These are phyloP conservation scores for Drosophila punjabiensis DNA, from an alignment of 1,140 invertebrate species.

Conservation along the genomic window DNA sequence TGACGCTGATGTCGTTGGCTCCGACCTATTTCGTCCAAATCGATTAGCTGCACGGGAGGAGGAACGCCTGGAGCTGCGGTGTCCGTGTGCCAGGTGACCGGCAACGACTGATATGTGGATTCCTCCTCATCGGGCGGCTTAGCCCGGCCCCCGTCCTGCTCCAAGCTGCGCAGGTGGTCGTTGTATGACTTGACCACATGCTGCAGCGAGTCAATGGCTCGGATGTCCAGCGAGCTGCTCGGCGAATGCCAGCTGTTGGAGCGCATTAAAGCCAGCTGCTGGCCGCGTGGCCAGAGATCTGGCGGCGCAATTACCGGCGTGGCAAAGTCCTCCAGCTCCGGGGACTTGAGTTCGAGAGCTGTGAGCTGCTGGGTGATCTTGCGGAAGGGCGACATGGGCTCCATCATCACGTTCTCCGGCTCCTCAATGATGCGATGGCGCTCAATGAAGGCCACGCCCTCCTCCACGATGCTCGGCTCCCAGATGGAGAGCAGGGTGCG, in stretches of 20 bases:
- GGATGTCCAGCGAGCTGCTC: constrained; percentile 80
- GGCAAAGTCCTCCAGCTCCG: constrained; percentile 90
- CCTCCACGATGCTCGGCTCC: constrained; percentile 93
- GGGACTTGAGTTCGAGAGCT: constrained; percentile 89
- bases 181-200: constrained; percentile 80
- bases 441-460: constrained; percentile 93
- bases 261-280: constrained; percentile 67
- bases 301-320: constrained; percentile 89
- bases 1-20: neutral
- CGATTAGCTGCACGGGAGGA: constrained; percentile 41
- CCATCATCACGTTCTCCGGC: constrained; percentile 80
- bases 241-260: constrained; percentile 80
- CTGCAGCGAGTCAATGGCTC: constrained; percentile 78
- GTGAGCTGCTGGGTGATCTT: constrained; percentile 91
- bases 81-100: constrained; percentile 39
- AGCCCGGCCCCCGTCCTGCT: constrained; percentile 16
- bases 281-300: constrained; percentile 87
- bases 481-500: constrained; percentile 92
- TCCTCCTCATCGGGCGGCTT: constrained; percentile 7
- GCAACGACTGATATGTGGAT: constrained; percentile 79
- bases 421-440: constrained; percentile 87
- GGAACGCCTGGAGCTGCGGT: neutral
- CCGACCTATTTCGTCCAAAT: constrained; percentile 62
- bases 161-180: constrained; percentile 70
- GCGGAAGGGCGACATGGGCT: constrained; percentile 90